Base-by-base conservation (phyloP, 1,140 invertebrate genomes). In the Halotydeus destructor region DNA sequence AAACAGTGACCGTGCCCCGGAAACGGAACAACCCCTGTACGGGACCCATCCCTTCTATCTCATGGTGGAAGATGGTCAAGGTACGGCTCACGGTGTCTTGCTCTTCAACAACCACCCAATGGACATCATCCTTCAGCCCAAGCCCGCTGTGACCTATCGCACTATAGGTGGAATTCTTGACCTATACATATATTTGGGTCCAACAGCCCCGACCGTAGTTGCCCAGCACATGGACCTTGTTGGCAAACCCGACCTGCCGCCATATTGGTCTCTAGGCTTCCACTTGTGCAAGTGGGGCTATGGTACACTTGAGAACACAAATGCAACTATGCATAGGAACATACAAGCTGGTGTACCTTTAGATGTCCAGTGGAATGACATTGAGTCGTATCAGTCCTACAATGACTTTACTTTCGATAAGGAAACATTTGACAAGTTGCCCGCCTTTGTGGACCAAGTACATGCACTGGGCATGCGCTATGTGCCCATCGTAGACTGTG, bases 71-170 rank as follows among this genome's bases (percentile, higher is more conserved):
- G 14, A 26, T 25, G 16, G 23, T 28, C 1, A 18, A 37, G 27
- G 35, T 2, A 12, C 79, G 38, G 48, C 53, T 18, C 50, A 55
- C n/a, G 79, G 78, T 28, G 70, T 80, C 3, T 64, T 79, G 30
- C 64, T 84, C 18, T 59, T 76, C 18, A 84, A 83, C 47, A 78
- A 75, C 45, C 79, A 84, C 60, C 76, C 77, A 38, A 79, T 83
- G 74, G 78, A 84, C 55, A 63, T 83, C 22, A 69, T 78, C 26
- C 55, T 82, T 0, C 74, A 80, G 54, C 76, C 78, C 12, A 67
- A 69, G 1, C 78, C 78, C 5, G 75, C 71, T 0, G 65, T 83
- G 28, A 80, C 77, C 0, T 82, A 74, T 52, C 60, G 77, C 46
- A 60, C 72, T 0, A 72, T 79, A 35, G 79, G 78, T 3, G 79